These are phyloP conservation scores for Metridium senile DNA, from an alignment of 92 coral and sea anemone genomes.

Conservation along the genomic window DNA sequence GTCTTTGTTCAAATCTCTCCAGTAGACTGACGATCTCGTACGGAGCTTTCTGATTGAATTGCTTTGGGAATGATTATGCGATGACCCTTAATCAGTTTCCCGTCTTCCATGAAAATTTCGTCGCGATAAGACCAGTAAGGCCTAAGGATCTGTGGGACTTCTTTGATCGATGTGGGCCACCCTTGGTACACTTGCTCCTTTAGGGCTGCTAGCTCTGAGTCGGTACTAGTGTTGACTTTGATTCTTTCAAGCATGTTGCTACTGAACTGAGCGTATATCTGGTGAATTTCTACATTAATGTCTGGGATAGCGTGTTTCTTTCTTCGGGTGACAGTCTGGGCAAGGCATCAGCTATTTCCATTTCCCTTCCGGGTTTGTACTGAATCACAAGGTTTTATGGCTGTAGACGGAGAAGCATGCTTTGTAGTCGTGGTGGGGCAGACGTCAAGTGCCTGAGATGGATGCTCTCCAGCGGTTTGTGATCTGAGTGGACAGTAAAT, in stretches of 20 bases:
- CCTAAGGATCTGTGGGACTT: not conserved
- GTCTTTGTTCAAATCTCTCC: constrained; percentile 43
- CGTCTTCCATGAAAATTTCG: constrained; percentile 7
- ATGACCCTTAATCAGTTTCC: constrained; percentile 15
- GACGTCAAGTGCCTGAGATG: too few relatives aligned
- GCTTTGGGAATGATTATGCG: constrained; percentile 1
- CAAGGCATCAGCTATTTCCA: constrained; percentile 37
- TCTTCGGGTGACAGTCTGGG: too few relatives aligned
- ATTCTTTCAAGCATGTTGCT: constrained; percentile 24
- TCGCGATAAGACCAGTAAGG: constrained; percentile 9
- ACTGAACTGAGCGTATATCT: constrained; percentile 8
- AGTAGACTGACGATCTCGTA: constrained; percentile 20
- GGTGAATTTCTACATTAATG: constrained; percentile 17
- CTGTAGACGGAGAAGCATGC: constrained; percentile 19
- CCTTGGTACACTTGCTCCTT: not conserved
- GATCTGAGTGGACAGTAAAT: too few relatives aligned
- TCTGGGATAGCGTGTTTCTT: not conserved
- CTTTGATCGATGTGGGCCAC: not conserved
- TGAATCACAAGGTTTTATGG: constrained; percentile 15
- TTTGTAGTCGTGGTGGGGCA: constrained; percentile 26
- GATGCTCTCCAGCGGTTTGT: too few relatives aligned
- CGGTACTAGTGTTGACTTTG: constrained; percentile 14
- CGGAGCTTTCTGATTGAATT: constrained; percentile 15
- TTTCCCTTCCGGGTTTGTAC: constrained; percentile 22
- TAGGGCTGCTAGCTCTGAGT: constrained; percentile 1